Evolutionary conservation across 2,113 vertebrate genomes (phyloP), one percentile per base, ranked within the genome.

Genomic region (Ctenomys sociabilis): DNA sequence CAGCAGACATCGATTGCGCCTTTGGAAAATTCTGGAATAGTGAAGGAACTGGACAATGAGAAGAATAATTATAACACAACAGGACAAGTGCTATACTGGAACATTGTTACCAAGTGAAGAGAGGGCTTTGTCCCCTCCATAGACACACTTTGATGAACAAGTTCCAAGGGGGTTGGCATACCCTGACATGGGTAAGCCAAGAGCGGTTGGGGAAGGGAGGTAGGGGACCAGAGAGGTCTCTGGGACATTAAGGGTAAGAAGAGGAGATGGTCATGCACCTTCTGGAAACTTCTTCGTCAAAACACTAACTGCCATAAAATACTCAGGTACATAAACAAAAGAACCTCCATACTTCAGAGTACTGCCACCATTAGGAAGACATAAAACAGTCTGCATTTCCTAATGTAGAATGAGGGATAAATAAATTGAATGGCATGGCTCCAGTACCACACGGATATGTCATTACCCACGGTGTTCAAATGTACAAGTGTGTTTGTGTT

Each of bases 21-120:
- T 89, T 81, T 81, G 35, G 70, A 94, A 92, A 94, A 64, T 75
- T 88, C 78, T 19, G 35, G 32, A 45, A 77, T 80, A 59, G 52
- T 35, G 40, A 43, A 43, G 24, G 59, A 85, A 81, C 73, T 43
- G 70, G 43, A 85, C 57, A 88, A 70, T 59, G 61, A 75, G 57
- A 73, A 92, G 91, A 89, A 61, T 64, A 21, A 2, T 57, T 52
- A 10, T 83, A 59, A 80, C 28, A 21, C 35, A 52, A 52, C 1
- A 54, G 35, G 28, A 32, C 30, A 13, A 64, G 61, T 12, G 61
- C 28, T 83, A 43, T 73, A 43, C 35, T 37, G 57, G 24, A 66
- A 32, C 75, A 61, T 40, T 26, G 43, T n/a, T 64, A 61, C 52
- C 54, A 94, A 52, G 30, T 3, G 0, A 57, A 57, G 54, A 57